phyloP scores from a whole-genome alignment of 2,113 vertebrate species.

The Myotis davidii region DNA sequence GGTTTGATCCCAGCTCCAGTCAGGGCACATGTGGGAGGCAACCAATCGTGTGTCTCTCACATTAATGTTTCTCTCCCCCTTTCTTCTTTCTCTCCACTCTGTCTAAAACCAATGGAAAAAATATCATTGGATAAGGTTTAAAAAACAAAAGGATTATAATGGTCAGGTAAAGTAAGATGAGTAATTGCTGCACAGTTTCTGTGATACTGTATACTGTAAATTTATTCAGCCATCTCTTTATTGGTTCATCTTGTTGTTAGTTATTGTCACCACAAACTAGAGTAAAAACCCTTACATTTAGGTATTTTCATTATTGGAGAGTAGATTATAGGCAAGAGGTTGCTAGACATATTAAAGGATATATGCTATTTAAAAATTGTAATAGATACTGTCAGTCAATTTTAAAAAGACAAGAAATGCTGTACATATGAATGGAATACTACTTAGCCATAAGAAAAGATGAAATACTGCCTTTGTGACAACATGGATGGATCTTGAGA shows the following conservation, averaged over 20 bases:
- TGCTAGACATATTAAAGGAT: not conserved
- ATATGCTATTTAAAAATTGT: not conserved
- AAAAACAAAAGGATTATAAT: not conserved
- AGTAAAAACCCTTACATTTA: conserved; percentile 1
- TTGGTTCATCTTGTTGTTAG: conserved; percentile 4
- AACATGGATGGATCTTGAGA: not conserved
- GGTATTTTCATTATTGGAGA: conserved; percentile 27
- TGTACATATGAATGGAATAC: not conserved
- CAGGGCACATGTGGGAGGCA: too few species aligned
- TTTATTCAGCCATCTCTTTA: not conserved
- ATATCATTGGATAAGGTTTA: too few species aligned
- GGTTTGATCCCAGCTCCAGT: too few species aligned
- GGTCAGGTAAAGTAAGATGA: not conserved
- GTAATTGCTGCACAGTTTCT: not conserved
- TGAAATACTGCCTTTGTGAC: not conserved
- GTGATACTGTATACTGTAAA: not conserved
- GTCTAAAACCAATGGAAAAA: too few species aligned
- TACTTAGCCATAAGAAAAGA: not conserved
- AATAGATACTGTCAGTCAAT: not conserved
- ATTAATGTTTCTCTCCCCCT: too few species aligned
- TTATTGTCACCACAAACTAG: not conserved
- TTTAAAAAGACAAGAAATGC: not conserved
- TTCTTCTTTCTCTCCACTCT: too few species aligned
- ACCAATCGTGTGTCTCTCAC: too few species aligned
- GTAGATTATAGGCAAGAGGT: not conserved